A percentile compares a stretch with the other conserved stretches of the same genome.
Conservation (phyloP, 2,113 vertebrate genomes). For the Triplophysa siluroides region DNA sequence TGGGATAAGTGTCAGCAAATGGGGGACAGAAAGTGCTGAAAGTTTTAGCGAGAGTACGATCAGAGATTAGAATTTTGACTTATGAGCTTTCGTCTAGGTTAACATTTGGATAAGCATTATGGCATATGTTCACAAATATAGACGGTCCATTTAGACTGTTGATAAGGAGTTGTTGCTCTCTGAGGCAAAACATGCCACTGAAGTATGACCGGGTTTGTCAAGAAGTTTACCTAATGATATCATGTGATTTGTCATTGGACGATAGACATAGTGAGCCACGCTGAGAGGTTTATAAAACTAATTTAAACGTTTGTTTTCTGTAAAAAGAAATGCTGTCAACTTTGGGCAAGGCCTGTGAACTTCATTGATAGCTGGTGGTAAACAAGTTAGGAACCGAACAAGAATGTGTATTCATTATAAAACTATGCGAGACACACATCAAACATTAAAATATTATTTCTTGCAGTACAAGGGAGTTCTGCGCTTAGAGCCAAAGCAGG, state of each 20-base stretch:
- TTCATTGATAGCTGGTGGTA: neutral
- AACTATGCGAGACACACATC: neutral
- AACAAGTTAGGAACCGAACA: neutral
- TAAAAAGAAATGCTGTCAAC: slow-evolving; percentile 10
- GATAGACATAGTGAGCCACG: neutral
- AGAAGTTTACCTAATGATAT: slow-evolving; percentile 10
- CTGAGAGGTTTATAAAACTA: neutral
- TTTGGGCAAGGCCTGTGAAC: neutral
- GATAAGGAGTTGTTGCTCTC: slow-evolving; percentile 4
- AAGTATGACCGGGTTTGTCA: neutral
- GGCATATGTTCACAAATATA: slow-evolving; percentile 4
- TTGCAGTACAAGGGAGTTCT: neutral
- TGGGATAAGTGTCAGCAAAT: neutral
- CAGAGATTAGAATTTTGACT: slow-evolving; percentile 9
- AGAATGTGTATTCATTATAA: neutral
- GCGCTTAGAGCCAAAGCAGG: neutral
- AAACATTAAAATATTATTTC: neutral
- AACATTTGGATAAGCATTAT: slow-evolving; percentile 1
- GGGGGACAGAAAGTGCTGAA: slow-evolving; percentile 6
- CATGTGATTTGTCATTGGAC: slow-evolving; percentile 8
- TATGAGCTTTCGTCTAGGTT: neutral
- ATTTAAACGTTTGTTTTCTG: slow-evolving; percentile 2
- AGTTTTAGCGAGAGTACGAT: neutral
- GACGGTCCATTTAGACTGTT: slow-evolving; percentile 4
- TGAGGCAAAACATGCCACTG: slow-evolving; percentile 14